A percentile compares a stretch with the other conserved stretches of the same genome.
Evolutionary conservation across 1,140 invertebrate genomes (phyloP).

Genomic region (Danaus plexippus): DNA sequence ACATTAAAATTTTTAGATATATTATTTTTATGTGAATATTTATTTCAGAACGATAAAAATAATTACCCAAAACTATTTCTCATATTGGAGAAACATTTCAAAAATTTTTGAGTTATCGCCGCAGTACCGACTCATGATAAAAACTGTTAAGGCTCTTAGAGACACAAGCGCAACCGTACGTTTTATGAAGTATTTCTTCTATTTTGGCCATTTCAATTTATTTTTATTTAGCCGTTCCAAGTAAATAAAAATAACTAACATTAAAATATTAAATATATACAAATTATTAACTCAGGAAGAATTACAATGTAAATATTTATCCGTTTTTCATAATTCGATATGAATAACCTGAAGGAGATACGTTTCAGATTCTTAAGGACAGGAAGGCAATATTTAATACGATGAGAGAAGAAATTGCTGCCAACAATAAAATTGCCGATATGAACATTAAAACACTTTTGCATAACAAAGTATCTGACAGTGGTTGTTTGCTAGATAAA

Average conservation of each 20-base stretch:
- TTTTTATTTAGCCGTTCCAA: too few relatives aligned
- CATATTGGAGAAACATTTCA: constrained; percentile 35
- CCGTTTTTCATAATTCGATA: constrained; percentile 4
- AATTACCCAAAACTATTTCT: constrained; percentile 32
- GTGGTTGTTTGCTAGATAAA: constrained; percentile 31
- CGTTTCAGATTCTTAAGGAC: constrained; percentile 8
- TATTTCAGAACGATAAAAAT: constrained; percentile 28
- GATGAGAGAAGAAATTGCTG: constrained; percentile 7
- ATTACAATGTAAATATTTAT: too few relatives aligned
- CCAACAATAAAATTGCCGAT: constrained; percentile 17
- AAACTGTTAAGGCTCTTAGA: constrained; percentile 23
- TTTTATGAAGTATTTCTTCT: neutral
- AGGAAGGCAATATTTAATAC: constrained; percentile 11
- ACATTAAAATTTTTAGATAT: too few relatives aligned
- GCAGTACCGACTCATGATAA: constrained; percentile 28
- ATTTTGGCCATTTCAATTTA: too few relatives aligned
- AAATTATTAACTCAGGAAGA: too few relatives aligned
- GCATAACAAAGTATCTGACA: constrained; percentile 21
- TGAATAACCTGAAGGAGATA: constrained; percentile 6
- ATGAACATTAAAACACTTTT: constrained; percentile 21
- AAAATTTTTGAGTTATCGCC: constrained; percentile 25
- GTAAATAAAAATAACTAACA: too few relatives aligned
- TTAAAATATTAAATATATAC: too few relatives aligned
- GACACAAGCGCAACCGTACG: constrained; percentile 23
- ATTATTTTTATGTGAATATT: too few relatives aligned